Conservation (phyloP, 2,888 invertebrate species). For the Aphodius sticticus region DNA sequence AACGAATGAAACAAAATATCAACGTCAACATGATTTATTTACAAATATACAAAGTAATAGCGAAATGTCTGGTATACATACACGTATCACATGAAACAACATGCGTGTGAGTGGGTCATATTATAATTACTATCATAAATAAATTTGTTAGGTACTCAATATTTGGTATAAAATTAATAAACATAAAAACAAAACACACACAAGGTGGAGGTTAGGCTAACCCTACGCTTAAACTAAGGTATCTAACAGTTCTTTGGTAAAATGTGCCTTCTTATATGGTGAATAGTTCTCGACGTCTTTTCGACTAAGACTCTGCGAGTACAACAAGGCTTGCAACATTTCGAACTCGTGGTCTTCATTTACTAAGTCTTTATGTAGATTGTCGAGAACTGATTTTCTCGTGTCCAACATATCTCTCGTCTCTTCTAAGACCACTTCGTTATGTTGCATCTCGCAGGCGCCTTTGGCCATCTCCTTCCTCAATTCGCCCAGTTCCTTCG, state of each 20-base stretch:
- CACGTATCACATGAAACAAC: constrained; percentile 28
- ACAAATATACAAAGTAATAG: constrained; percentile 36
- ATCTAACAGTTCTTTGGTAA: constrained; percentile 62
- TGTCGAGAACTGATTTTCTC: constrained; percentile 53
- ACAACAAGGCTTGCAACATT: constrained; percentile 58
- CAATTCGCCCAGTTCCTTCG: constrained; percentile 52
- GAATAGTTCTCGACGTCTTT: constrained; percentile 42
- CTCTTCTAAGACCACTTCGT: constrained; percentile 58
- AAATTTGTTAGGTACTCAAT: constrained; percentile 57
- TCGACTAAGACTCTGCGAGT: constrained; percentile 46
- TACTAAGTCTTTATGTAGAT: constrained; percentile 54
- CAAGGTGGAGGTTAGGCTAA: background rate
- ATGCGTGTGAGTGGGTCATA: constrained; percentile 15
- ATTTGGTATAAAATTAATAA: constrained; percentile 57
- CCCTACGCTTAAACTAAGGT: constrained; percentile 57
- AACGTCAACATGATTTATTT: constrained; percentile 38
- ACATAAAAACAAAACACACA: constrained; percentile 36
- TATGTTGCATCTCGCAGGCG: constrained; percentile 60
- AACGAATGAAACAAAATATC: constrained; percentile 8
- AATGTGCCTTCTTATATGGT: constrained; percentile 49
- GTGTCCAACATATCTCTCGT: constrained; percentile 54
- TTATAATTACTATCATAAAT: constrained; percentile 32
- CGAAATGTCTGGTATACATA: constrained; percentile 33
- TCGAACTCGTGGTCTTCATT: constrained; percentile 58
- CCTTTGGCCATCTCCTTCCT: constrained; percentile 58